Evolutionary conservation across 2,888 invertebrate species (phyloP), one percentile per base, ranked within the genome.

Genomic region (Ormyrus thymus): DNA sequence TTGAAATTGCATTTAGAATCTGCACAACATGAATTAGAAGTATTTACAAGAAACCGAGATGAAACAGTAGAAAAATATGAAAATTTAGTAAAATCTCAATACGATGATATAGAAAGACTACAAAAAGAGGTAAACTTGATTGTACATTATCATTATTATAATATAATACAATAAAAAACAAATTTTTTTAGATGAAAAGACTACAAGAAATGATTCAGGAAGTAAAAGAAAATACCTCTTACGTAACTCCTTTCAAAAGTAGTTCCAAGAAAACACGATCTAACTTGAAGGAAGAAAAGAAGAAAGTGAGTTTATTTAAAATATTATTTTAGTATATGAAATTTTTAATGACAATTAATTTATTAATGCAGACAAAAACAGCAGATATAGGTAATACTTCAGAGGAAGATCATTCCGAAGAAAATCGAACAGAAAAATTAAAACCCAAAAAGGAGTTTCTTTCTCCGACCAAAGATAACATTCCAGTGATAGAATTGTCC

Each of bases 11-110:
- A 48, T 43, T 13, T 88, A 0, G 51, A 68, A 2, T 82, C 84
- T 13, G 86, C 84, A 46, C 85, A 87, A 7, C 82, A 73, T 1
- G 88, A 89, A 76, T 84, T 88, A 83, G 83, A 85, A 46, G 68
- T 84, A 1, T 89, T 88, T 55, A 84, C 76, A 72, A 84, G 81
- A 61, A 86, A 89, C 77, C 83, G 88, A 15, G 84, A 88, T 64
- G 84, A 84, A 9, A 86, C 84, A 10, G 82, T 87, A 5, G 61
- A 62, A 0, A 86, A 85, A 55, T 88, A 87, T 48, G 89, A 89
- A 65, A 72, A 69, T 48, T 82, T 87, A 50, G 85, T 88, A 3
- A 84, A 85, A 74, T 80, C 73, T 6, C 82, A 84, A 15, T 84
- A 84, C 56, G 84, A 86, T 8, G 88, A 89, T 29, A 61, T 86